Conservation (phyloP, 2,888 invertebrate genomes). For the Limnephilus rhombicus region DNA sequence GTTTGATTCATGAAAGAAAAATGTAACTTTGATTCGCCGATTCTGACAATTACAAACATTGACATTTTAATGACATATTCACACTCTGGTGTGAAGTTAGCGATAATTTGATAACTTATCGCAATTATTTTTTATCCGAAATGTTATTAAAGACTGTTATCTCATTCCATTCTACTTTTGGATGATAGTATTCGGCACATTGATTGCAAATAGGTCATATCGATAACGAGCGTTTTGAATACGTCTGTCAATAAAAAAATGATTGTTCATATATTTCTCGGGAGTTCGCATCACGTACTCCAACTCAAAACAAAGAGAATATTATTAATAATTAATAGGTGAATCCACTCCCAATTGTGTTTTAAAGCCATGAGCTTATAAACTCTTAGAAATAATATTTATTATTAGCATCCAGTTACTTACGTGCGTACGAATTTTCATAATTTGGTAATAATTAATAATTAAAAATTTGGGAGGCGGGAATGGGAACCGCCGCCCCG, state of each 20-base stretch:
- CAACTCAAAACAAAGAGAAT: not conserved
- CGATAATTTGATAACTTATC: not conserved
- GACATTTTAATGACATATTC: not conserved
- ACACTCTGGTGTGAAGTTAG: not conserved
- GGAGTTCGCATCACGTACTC: not conserved
- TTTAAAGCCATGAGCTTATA: no score
- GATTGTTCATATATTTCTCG: not conserved
- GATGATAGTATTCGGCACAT: not conserved
- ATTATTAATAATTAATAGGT: no score
- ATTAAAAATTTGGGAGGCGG: no score
- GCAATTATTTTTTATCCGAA: not conserved
- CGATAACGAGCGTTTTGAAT: not conserved
- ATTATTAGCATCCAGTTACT: not conserved
- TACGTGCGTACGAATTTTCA: no score
- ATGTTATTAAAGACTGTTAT: not conserved
- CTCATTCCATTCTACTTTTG: not conserved
- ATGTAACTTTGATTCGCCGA: not conserved
- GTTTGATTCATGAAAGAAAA: not conserved
- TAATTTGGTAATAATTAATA: no score
- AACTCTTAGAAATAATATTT: not conserved
- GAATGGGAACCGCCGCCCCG: no score
- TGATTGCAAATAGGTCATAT: not conserved
- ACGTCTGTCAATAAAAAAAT: not conserved
- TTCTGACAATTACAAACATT: not conserved
- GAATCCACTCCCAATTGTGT: no score